Evolutionary conservation across 2,888 invertebrate species (phyloP), one percentile per base, ranked within the genome.

Genomic region (Terebella lapidaria): DNA sequence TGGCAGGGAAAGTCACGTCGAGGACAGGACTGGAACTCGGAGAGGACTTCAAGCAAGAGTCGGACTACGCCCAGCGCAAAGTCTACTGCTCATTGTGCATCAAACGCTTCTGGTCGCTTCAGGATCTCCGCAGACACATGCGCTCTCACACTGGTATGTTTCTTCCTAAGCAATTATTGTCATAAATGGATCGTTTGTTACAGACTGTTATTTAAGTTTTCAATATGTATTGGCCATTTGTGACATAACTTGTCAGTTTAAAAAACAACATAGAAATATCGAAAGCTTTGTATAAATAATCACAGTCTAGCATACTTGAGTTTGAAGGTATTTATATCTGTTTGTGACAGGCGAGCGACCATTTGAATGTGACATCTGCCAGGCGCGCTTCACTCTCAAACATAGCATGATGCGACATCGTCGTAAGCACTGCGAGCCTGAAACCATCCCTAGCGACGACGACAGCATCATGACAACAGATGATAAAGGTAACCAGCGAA

Each of bases 381-480:
- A 89, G 42, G 85, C 93, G 3, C 86, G 90, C 65, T 94, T 94
- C 82, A 94, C 94, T 0, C 83, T 94, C 53, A 94, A 94, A 75
- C 94, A 94, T 83, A 92, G 92, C 81, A 94, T 94, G 94, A 84
- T 94, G 68, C 86, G 94, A 0, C 94, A 94, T 78, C 86, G 92
- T 70, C 92, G 93, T 83, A 94, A 93, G 80, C 94, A 94, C 63
- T 24, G 26, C 3, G 46, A 35, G 4, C 4, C 15, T 4, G 35
- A 15, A 3, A 55, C 20, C 5, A 10, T 22, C 5, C 10, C 15
- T 5, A 56, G 56, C 26, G 56, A 56, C n/a, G 56, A 56, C 4
- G 56, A 56, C n/a, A 25, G 18, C 35, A 49, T n/a, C 10, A 35
- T n/a, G n/a, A 10, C 10, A 10, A 10, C 42, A 35, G 42, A 35